Evolutionary conservation across 2,113 vertebrate genomes (phyloP), one percentile per base, ranked within the genome.

Genomic region (Tragulus kanchil): DNA sequence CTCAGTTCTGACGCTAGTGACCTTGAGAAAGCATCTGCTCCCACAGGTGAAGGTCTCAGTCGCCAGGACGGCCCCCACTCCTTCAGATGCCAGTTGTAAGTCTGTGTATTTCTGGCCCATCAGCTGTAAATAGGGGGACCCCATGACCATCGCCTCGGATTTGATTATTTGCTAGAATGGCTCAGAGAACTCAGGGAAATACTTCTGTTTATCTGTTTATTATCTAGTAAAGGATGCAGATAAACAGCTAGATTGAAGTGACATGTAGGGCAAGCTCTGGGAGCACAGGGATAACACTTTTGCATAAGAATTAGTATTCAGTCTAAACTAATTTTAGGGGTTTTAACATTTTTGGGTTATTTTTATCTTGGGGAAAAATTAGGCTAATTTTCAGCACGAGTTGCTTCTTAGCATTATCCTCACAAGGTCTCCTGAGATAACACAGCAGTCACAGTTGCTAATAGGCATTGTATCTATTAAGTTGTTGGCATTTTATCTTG

Each of bases 401-500:
- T 19, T 12, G 17, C 12, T 90, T 97, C 97, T 82, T 97, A 94
- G 87, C 17, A 90, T 64, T 79, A 97, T 90, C 78, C 61, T 61
- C 50, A 8, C 73, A 96, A 97, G 67, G 62, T 98, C 95, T 98
- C 93, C 92, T 94, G 96, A 89, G 83, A 97, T 73, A 61, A 90
- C n/a, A 97, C 84, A 85, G 50, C 26, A 62, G 2, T 95, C 94
- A 96, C 94, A 97, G 90, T 94, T 97, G 75, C 77, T 98, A 98
- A 97, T 79, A 97, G 67, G 58, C 79, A 96, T 95, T 90, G n/a
- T 96, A 96, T 97, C 95, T 97, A 96, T 98, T 97, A 96, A 61
- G 85, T 96, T 96, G 92, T 98, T 98, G 98, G 96, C 95, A 97
- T 96, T 98, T 98, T 98, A 97, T 98, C 95, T 84, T 82, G 31